phyloP scores from a whole-genome alignment of 2,113 vertebrate genomes.

The Suncus etruscus region DNA sequence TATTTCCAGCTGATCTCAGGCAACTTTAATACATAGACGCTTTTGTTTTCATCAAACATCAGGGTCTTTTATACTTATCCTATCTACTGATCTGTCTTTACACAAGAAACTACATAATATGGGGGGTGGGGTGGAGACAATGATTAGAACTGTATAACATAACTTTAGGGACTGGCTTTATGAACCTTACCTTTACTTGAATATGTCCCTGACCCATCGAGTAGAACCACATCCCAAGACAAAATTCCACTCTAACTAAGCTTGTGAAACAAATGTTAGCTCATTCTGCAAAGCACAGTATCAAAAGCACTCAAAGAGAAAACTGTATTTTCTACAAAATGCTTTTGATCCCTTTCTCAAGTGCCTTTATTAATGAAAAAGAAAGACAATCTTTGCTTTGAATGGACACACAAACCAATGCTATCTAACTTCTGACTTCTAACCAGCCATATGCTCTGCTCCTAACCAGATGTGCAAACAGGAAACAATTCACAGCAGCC shows the following conservation, averaged over 20 bases:
- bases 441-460: not conserved
- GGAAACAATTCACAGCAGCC: not conserved
- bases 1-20: no score
- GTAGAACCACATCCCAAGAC: not conserved
- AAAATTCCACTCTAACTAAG: not conserved
- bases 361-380: not conserved
- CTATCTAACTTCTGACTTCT: not conserved
- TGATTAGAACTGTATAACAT: conserved; percentile 24
- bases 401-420: not conserved
- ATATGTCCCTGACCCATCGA: not conserved
- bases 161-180: not conserved
- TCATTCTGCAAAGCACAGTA: not conserved
- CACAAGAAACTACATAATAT: not conserved
- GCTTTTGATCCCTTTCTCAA: not conserved
- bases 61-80: not conserved
- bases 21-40: not conserved
- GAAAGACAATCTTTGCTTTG: not conserved
- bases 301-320: not conserved
- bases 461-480: not conserved
- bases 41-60: conserved; percentile 12
- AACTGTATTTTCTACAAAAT: not conserved
- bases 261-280: not conserved
- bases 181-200: not conserved
- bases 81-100: not conserved
- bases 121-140: not conserved